Conservation (phyloP, 1,140 invertebrate species). For the Sitophilus oryzae region DNA sequence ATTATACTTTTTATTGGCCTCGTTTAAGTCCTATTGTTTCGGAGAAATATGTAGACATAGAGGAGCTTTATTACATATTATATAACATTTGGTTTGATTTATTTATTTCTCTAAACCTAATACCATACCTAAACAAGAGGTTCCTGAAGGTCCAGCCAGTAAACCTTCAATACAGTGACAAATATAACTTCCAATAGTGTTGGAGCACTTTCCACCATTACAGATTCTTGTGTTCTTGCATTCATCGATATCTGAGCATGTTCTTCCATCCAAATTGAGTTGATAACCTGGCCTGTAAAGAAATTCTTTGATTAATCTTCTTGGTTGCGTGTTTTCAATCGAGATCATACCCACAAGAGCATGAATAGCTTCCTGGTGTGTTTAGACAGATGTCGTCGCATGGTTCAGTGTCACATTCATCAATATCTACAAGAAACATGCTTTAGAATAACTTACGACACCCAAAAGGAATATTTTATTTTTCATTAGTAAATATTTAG, state of each 20-base stretch:
- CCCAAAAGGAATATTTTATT: no score
- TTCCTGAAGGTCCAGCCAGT: conserved; percentile 59
- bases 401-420: conserved; percentile 68
- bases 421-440: conserved; percentile 57
- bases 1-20: no score
- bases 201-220: conserved; percentile 76
- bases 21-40: no score
- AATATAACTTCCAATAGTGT: conserved; percentile 68
- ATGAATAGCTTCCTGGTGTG: conserved; percentile 57
- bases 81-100: no score
- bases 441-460: background rate
- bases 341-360: conserved; percentile 48
- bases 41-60: no score
- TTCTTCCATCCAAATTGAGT: conserved; percentile 54
- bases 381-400: conserved; percentile 62
- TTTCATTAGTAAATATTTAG: background rate
- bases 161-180: conserved; percentile 75
- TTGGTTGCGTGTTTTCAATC: background rate
- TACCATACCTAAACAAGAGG: conserved; percentile 51
- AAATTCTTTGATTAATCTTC: background rate
- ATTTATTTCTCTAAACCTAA: background rate
- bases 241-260: conserved; percentile 65
- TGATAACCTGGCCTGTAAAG: conserved; percentile 49
- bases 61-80: no score
- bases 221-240: conserved; percentile 73